These are phyloP conservation scores for Nasonia longicornis DNA, from an alignment of 1,140 invertebrate genomes.

Conservation along the genomic window DNA sequence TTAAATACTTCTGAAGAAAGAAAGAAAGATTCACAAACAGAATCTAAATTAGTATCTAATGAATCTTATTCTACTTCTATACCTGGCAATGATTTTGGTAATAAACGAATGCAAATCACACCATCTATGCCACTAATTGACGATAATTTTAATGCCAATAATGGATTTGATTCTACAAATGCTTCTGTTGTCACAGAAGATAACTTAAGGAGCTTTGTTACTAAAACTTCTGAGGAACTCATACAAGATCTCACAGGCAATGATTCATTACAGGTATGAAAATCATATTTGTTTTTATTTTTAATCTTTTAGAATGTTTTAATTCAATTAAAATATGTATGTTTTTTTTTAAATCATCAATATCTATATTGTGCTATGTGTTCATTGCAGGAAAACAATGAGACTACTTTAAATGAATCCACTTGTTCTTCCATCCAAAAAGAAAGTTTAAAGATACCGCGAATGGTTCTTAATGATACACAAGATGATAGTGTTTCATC, in stretches of 20 bases:
- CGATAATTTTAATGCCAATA: slow-evolving; percentile 52
- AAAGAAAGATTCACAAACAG: not conserved
- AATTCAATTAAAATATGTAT: not conserved
- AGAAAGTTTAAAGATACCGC: slow-evolving; percentile 36
- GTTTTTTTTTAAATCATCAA: not conserved
- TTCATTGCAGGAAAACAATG: slow-evolving; percentile 29
- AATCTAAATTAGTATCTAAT: slow-evolving; percentile 42
- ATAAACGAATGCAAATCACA: slow-evolving; percentile 54
- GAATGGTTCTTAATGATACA: slow-evolving; percentile 1
- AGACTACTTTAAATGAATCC: not conserved
- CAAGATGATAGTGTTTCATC: slow-evolving; percentile 30
- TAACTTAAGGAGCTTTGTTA: slow-evolving; percentile 31
- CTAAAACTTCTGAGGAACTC: slow-evolving; percentile 38
- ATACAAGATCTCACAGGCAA: slow-evolving; percentile 34
- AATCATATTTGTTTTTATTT: not conserved
- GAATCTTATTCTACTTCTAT: slow-evolving; percentile 60
- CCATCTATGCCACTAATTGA: slow-evolving; percentile 68
- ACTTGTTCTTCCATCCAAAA: slow-evolving; percentile 23
- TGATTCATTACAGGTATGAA: slow-evolving; percentile 37
- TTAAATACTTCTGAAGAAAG: slow-evolving; percentile 50
- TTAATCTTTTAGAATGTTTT: not conserved
- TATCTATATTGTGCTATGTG: not conserved
- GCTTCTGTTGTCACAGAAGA: slow-evolving; percentile 15
- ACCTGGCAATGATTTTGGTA: slow-evolving; percentile 53
- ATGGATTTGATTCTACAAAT: slow-evolving; percentile 42